phyloP scores from a whole-genome alignment of 2,888 invertebrate species.

The Eretmocerus hayati region DNA sequence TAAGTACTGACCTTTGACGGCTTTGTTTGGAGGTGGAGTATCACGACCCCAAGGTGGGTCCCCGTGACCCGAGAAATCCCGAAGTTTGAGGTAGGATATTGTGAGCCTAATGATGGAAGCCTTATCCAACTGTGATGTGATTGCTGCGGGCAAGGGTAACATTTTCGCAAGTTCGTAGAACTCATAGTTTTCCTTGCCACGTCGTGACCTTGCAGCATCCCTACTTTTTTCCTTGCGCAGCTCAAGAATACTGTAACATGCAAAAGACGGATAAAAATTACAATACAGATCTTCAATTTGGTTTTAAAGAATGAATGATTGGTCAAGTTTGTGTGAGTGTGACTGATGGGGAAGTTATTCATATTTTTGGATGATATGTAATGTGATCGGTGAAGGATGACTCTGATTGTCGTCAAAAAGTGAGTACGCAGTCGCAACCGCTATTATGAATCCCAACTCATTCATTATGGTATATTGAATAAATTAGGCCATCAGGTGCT shows the following conservation, averaged over 20 bases:
- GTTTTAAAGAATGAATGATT: too few species aligned
- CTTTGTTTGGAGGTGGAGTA: conserved; percentile 69
- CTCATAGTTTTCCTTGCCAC: conserved; percentile 93
- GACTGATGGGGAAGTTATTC: too few species aligned
- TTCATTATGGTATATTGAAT: too few species aligned
- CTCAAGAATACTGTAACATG: conserved; percentile 82
- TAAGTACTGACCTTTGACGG: conserved; percentile 75
- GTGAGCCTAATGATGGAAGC: conserved; percentile 94
- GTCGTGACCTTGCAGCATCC: conserved; percentile 83
- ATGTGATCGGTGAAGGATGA: too few species aligned
- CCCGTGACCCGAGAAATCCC: conserved; percentile 92
- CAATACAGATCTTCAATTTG: too few species aligned
- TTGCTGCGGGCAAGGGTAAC: conserved; percentile 84
- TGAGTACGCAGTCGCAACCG: too few species aligned
- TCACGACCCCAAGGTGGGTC: conserved; percentile 94
- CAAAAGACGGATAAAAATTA: too few species aligned
- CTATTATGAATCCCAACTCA: too few species aligned
- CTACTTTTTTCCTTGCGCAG: conserved; percentile 88
- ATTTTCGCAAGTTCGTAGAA: conserved; percentile 94
- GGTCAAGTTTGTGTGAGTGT: too few species aligned
- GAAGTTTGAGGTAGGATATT: conserved; percentile 88
- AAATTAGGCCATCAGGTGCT: too few species aligned
- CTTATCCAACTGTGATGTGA: conserved; percentile 90
- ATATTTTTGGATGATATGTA: too few species aligned
- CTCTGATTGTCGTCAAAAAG: too few species aligned